Base-by-base conservation (phyloP, 2,113 vertebrate species). In the Crotophaga sulcirostris region DNA sequence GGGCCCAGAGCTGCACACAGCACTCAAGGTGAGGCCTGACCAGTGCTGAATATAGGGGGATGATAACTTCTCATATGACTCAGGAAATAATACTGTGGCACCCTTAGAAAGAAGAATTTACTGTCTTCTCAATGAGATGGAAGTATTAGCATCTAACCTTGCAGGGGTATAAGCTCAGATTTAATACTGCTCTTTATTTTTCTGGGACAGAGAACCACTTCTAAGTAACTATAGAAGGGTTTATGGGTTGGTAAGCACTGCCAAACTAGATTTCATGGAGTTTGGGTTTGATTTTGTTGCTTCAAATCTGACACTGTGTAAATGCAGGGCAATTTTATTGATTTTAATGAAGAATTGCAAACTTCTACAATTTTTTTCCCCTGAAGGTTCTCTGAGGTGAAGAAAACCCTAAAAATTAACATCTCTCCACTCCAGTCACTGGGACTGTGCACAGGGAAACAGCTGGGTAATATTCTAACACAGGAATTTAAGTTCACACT, bases 241-340 rank as follows among this genome's bases (percentile, higher is more conserved):
- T 95, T 78, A 64, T 3, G 16, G 52, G 55, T 90, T 56, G 26
- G 25, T 75, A 72, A 84, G 66, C 31, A 33, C 56, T 64, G 76
- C 25, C 83, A 84, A 67, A 60, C 59, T 68, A 82, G 34, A 89
- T 49, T 88, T 87, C 66, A 60, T 20, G 31, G 52, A 25, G 17
- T 40, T 88, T 85, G 33, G 72, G 55, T 96, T 93, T 93, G 80
- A 90, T 87, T 87, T 93, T 7, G 10, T 44, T 75, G 56, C 42
- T 90, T 88, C 79, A 88, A 74, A 94, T 78, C 72, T 86, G 63
- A 88, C 47, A 44, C 28, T 63, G 52, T 40, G n/a, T 84, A 88
- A 95, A 11, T 62, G 36, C 24, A 77, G 47, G 68, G 42, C 52
- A 84, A 72, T 74, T 91, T 59, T 58, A 77, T 6, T 34, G 40